Percentiles rank a stretch among this genome's conserved stretches.
These are phyloP conservation scores for Acrobasis consociella DNA, from an alignment of 2,888 invertebrate species.

Conservation along the genomic window DNA sequence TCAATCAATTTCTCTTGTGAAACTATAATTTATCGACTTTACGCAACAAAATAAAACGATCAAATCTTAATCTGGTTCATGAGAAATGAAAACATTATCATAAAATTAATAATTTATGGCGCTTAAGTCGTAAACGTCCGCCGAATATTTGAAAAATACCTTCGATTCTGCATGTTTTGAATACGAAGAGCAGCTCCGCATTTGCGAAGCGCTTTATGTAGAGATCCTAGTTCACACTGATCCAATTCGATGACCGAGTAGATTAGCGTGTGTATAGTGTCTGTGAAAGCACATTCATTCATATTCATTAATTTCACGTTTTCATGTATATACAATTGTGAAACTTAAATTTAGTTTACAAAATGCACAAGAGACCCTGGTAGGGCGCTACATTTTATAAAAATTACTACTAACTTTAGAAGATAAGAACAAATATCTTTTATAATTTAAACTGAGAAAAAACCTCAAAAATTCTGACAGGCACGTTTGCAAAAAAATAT, in stretches of 20 bases:
- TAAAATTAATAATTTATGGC: constrained; percentile 9
- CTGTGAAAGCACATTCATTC: too few relatives aligned
- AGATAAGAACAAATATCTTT: too few relatives aligned
- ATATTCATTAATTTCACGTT: too few relatives aligned
- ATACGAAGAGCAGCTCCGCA: constrained; percentile 44
- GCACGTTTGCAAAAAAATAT: too few relatives aligned
- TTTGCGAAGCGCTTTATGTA: constrained; percentile 40
- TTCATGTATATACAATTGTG: too few relatives aligned
- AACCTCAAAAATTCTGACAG: too few relatives aligned
- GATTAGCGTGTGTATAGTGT: not conserved
- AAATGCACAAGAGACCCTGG: too few relatives aligned
- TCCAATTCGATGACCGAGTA: not conserved
- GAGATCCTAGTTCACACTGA: constrained; percentile 10
- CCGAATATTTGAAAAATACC: constrained; percentile 9
- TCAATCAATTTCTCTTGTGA: constrained; percentile 1
- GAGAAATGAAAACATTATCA: constrained; percentile 6
- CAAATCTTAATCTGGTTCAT: constrained; percentile 9
- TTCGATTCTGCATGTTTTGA: constrained; percentile 35
- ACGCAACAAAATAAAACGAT: constrained; percentile 8
- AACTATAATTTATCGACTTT: constrained; percentile 2
- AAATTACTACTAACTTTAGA: too few relatives aligned
- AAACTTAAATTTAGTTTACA: too few relatives aligned
- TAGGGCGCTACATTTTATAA: too few relatives aligned
- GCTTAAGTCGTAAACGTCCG: constrained; percentile 8
- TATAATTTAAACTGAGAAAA: too few relatives aligned